A percentile compares a stretch with the other conserved stretches of the same genome.
Evolutionary conservation across 2,113 vertebrate species (phyloP).

Genomic region (Sorex araneus): DNA sequence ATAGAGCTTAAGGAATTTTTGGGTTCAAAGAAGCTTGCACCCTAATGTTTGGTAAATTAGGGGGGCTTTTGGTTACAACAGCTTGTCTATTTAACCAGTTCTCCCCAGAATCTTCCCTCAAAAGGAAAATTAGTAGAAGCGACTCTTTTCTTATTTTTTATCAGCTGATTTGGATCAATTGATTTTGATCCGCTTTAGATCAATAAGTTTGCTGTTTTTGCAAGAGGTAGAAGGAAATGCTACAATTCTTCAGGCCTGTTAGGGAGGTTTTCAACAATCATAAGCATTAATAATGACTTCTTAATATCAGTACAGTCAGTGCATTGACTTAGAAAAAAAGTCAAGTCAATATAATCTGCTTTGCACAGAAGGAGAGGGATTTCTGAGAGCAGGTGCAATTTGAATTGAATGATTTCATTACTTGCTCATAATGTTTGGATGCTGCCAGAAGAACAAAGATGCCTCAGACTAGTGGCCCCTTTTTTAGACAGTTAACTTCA

Average conservation of each 20-base stretch:
- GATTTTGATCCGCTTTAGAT: too few relatives aligned
- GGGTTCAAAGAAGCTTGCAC: not conserved
- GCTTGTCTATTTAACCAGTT: not conserved
- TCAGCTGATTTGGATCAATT: not conserved
- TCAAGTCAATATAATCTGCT: conserved; percentile 31
- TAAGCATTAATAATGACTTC: conserved; percentile 1
- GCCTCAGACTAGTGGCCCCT: not conserved
- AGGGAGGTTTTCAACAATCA: not conserved
- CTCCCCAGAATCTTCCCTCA: not conserved
- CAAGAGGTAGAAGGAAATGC: not conserved
- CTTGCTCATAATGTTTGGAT: not conserved
- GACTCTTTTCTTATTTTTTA: not conserved
- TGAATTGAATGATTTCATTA: conserved; percentile 60
- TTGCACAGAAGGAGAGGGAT: conserved; percentile 34
- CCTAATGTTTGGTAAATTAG: not conserved
- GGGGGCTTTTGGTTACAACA: not conserved
- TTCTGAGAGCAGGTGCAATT: conserved; percentile 51
- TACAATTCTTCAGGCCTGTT: not conserved
- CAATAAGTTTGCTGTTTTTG: not conserved
- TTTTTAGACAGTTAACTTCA: conserved; percentile 35
- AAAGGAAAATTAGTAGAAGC: not conserved
- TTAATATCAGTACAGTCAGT: not conserved
- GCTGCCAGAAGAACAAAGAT: conserved; percentile 34
- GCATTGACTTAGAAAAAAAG: not conserved
- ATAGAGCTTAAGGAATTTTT: not conserved